Conservation (phyloP, 2,888 invertebrate genomes). For the Acanthosepion pharaonis region DNA sequence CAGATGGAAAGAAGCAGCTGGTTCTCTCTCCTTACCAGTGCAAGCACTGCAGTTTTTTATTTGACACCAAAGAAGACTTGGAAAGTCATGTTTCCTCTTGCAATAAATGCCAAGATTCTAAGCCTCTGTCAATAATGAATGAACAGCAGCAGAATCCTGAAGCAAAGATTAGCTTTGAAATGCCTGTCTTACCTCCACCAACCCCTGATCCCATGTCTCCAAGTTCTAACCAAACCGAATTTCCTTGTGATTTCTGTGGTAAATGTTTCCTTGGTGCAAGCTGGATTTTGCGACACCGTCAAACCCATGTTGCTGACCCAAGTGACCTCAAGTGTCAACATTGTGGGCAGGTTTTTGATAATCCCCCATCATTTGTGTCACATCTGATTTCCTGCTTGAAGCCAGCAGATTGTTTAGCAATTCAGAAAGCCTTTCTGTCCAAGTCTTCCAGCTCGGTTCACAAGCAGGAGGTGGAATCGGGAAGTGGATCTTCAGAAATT, state of each 20-base stretch:
- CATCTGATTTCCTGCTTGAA: neutral
- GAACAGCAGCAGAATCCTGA: neutral
- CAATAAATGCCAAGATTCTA: neutral
- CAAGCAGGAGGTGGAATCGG: neutral
- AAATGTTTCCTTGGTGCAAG: neutral
- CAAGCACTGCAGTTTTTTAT: neutral
- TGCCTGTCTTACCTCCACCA: neutral
- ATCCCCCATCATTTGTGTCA: neutral
- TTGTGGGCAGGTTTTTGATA: neutral
- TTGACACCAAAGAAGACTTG: neutral
- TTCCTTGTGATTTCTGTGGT: constrained; percentile 35
- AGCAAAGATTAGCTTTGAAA: neutral
- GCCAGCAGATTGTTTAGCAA: neutral
- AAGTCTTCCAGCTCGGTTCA: neutral
- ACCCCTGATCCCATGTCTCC: neutral
- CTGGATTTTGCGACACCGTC: neutral
- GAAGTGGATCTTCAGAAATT: neutral
- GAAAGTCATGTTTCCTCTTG: neutral
- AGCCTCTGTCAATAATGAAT: neutral
- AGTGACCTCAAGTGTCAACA: neutral
- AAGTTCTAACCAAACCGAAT: neutral
- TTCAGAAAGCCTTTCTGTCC: neutral
- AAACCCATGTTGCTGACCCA: neutral
- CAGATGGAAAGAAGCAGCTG: neutral
- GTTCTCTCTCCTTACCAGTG: neutral